Evolutionary conservation across 2,797 vertebrate genomes (phyloP).

Genomic region (Arrhamphus sclerolepis): DNA sequence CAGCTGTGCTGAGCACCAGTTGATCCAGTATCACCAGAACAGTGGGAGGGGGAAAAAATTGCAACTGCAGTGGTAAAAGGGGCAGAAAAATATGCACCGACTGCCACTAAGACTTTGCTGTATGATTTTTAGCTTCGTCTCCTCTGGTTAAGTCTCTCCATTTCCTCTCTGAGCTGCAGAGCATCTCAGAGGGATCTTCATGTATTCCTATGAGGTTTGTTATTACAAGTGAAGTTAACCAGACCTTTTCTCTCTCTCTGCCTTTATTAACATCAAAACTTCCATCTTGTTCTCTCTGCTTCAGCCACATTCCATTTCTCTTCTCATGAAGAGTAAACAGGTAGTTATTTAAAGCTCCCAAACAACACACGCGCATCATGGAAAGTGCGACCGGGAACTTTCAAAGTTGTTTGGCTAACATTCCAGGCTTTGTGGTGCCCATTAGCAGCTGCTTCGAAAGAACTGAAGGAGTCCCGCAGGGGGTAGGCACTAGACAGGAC

Average conservation of each 20-base stretch:
- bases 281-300: slow-evolving; percentile 21
- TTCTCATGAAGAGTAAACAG: slow-evolving; percentile 67
- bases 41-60: slow-evolving; percentile 1
- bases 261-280: slow-evolving; percentile 22
- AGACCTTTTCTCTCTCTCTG: slow-evolving; percentile 3
- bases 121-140: not conserved
- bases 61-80: not conserved
- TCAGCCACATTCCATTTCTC: slow-evolving; percentile 42
- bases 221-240: slow-evolving; percentile 20
- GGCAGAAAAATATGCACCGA: not conserved
- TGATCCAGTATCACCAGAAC: slow-evolving; percentile 9
- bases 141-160: not conserved
- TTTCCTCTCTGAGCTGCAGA: not conserved
- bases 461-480: slow-evolving; percentile 48
- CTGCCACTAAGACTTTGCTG: not conserved
- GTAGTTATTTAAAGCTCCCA: slow-evolving; percentile 77
- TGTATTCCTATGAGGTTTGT: not conserved
- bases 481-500: slow-evolving; percentile 37
- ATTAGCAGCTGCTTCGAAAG: slow-evolving; percentile 38
- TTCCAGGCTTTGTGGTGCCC: slow-evolving; percentile 61
- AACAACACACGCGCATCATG: slow-evolving; percentile 78
- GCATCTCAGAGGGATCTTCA: slow-evolving; percentile 16
- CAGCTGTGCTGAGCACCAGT: slow-evolving; percentile 22
- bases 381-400: slow-evolving; percentile 76
- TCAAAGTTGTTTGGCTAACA: slow-evolving; percentile 65